Conservation (phyloP, 2,797 vertebrate genomes). For the Remorina albescens region DNA sequence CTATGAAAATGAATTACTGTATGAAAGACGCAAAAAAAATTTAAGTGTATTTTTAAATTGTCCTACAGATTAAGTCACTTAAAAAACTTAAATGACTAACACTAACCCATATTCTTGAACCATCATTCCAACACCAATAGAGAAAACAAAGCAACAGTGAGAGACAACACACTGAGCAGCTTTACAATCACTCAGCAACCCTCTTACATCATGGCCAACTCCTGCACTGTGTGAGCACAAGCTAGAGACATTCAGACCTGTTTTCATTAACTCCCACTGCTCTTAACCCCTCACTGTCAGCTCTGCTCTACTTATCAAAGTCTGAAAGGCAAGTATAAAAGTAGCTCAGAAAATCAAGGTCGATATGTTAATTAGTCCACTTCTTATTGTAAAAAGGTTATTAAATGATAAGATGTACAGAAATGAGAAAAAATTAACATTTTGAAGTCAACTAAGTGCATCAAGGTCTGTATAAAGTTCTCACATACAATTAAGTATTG, state of each 20-base stretch:
- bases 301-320: constrained; percentile 10
- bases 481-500: not conserved
- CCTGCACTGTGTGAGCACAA: not conserved
- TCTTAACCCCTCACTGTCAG: constrained; percentile 4
- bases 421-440: not conserved
- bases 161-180: not conserved
- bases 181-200: not conserved
- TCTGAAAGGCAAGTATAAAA: constrained; percentile 17
- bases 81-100: no score
- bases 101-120: no score
- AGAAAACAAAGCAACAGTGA: not conserved
- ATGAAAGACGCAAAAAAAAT: not conserved
- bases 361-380: constrained; percentile 10
- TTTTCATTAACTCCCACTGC: constrained; percentile 1
- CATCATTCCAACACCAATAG: not conserved
- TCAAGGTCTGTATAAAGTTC: not conserved
- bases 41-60: not conserved
- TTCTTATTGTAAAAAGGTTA: not conserved
- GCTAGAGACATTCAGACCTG: constrained; percentile 12
- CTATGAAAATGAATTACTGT: not conserved
- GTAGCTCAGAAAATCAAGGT: constrained; percentile 8
- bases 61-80: not conserved
- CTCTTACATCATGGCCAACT: not conserved
- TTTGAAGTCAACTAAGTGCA: not conserved
- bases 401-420: not conserved